These are phyloP conservation scores for Platysternon megacephalum DNA, from an alignment of 2,113 vertebrate species.

Conservation along the genomic window DNA sequence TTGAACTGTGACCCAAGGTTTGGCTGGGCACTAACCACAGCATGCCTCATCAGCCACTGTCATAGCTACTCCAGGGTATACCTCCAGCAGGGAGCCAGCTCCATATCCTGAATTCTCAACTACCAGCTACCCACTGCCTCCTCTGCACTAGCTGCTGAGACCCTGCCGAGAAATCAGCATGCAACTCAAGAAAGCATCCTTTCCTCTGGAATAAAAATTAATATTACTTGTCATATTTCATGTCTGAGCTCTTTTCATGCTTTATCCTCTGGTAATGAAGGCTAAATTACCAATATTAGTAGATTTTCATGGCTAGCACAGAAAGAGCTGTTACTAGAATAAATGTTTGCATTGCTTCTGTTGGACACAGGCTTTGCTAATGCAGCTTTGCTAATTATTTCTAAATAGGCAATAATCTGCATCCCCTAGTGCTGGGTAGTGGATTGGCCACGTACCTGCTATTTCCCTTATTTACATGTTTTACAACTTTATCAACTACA, in stretches of 20 bases:
- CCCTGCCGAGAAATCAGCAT: constrained; percentile 88
- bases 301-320: constrained; percentile 94
- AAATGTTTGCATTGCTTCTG: constrained; percentile 91
- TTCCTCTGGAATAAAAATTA: constrained; percentile 92
- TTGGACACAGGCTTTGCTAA: constrained; percentile 91
- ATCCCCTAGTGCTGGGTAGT: constrained; percentile 90
- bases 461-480: constrained; percentile 94
- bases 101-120: constrained; percentile 76
- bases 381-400: constrained; percentile 93
- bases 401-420: constrained; percentile 94
- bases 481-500: constrained; percentile 94
- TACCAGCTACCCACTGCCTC: constrained; percentile 80
- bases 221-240: constrained; percentile 95
- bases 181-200: constrained; percentile 88
- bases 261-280: constrained; percentile 92
- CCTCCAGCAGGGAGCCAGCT: constrained; percentile 81
- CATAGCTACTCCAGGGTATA: constrained; percentile 77
- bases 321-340: constrained; percentile 92
- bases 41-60: constrained; percentile 84
- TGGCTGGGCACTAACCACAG: constrained; percentile 83
- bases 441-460: constrained; percentile 91
- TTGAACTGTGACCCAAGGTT: constrained; percentile 82
- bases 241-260: constrained; percentile 93
- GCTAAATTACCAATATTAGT: constrained; percentile 94
- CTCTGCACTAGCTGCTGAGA: constrained; percentile 76